Conservation (phyloP, 2,113 vertebrate species). For the Oreocharis arfaki region DNA sequence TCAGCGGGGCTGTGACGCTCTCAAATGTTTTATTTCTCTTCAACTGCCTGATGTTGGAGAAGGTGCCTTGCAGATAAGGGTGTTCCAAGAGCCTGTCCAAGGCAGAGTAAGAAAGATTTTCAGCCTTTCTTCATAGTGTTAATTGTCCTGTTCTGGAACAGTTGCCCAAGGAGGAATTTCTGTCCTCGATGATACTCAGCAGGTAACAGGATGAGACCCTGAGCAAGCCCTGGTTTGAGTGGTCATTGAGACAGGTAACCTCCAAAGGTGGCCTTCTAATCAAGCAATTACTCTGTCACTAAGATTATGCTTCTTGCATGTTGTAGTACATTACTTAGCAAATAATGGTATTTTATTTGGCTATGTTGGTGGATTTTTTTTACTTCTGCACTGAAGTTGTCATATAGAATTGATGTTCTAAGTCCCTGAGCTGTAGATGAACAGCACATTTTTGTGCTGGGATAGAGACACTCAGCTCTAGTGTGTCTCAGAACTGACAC, state of each 20-base stretch:
- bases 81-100: not conserved
- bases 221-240: not conserved
- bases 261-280: not conserved
- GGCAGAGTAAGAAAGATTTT: not conserved
- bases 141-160: fast-evolving
- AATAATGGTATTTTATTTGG: not conserved
- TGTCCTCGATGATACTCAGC: not conserved
- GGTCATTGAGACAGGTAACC: not conserved
- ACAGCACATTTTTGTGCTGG: not conserved
- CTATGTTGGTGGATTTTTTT: not conserved
- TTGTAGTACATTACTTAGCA: not conserved
- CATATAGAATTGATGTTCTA: not conserved
- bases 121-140: not conserved
- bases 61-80: not conserved
- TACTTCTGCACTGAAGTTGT: not conserved
- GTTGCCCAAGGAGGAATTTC: not conserved
- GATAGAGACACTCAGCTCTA: not conserved
- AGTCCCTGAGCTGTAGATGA: not conserved
- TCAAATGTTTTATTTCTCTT: not conserved
- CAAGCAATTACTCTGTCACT: not conserved
- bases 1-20: not conserved
- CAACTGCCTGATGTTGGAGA: not conserved
- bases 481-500: not conserved
- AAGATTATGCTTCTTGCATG: not conserved
- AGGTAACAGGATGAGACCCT: not conserved